A percentile compares a stretch with the other conserved stretches of the same genome.
These are phyloP conservation scores for Popillia japonica DNA, from an alignment of 1,140 invertebrate species.

Conservation along the genomic window DNA sequence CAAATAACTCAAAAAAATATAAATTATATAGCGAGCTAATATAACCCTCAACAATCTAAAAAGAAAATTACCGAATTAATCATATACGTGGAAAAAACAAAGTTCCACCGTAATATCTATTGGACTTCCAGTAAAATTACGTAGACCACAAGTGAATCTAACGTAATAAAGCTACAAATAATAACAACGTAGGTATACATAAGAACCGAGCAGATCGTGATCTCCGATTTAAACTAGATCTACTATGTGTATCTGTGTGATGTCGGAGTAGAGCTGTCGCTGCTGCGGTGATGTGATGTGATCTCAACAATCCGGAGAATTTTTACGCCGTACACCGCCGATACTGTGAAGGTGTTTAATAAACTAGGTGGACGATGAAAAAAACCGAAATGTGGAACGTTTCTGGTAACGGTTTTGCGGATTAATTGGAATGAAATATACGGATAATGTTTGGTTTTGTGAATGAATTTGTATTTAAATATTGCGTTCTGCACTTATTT, in stretches of 20 bases:
- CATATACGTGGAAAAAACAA: too few species aligned
- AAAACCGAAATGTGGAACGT: not conserved
- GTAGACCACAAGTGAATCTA: not conserved
- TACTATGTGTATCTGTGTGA: not conserved
- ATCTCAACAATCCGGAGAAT: not conserved
- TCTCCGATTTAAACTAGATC: not conserved
- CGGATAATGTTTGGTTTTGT: not conserved
- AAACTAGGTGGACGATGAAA: not conserved
- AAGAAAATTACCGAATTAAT: too few species aligned
- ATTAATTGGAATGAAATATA: not conserved
- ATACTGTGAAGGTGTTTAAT: not conserved
- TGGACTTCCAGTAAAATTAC: not conserved
- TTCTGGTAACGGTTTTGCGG: not conserved
- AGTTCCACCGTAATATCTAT: too few species aligned
- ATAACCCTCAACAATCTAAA: too few species aligned
- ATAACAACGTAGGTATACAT: not conserved
- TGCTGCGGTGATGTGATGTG: not conserved
- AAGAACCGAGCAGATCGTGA: not conserved
- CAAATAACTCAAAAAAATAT: too few species aligned
- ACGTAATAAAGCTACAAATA: not conserved
- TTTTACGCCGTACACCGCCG: not conserved
- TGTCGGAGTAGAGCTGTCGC: not conserved
- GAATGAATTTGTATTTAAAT: constrained; percentile 2
- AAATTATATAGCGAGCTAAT: too few species aligned
- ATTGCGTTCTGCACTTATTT: too few species aligned